Base-by-base conservation (phyloP, 2,797 vertebrate genomes). In the Diceros bicornis region DNA sequence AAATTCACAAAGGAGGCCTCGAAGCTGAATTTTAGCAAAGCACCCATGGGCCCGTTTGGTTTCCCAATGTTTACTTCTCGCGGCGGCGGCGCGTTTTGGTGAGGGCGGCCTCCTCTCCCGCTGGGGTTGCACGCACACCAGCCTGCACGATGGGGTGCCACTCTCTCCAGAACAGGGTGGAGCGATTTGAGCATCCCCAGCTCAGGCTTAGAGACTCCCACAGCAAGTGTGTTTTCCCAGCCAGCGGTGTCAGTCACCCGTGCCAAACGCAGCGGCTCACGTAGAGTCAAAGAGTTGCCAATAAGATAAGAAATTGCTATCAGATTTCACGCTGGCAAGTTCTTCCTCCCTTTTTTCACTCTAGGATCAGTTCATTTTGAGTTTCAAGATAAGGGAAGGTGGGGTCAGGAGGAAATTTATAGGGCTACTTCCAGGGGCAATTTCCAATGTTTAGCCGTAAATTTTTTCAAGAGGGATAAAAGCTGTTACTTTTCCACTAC, bases 391-490 rank as follows among this genome's bases (percentile, higher is more conserved):
- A 84, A 71, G 94, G 93, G 68, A 34, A 94, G 20, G 57, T 86
- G 94, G 17, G 86, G 75, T 97, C 59, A 21, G 68, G 78, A 88
- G 77, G 91, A 97, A 98, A 97, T 96, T 97, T 98, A 97, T 71
- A n/a, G 87, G 44, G 50, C 9, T 93, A 78, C 61, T 61, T 91
- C 2, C 16, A 82, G 96, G 20, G 0, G 83, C 66, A 90, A 6
- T 98, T 98, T 98, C 96, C 21, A 41, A 21, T 96, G 62, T 95
- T 96, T 79, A 92, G 93, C 78, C 50, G 74, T 95, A 97, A 98
- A 98, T 97, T 97, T 97, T 98, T 97, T 96, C 97, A 87, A 96
- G 84, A 61, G 44, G 27, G 7, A 84, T 97, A 75, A 97, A 98
- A 97, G 86, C 90, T 41, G 64, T 61, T 90, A 34, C 50, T 64